Evolutionary conservation across 2,888 invertebrate genomes (phyloP).

Genomic region (Anagyrus pseudococci): DNA sequence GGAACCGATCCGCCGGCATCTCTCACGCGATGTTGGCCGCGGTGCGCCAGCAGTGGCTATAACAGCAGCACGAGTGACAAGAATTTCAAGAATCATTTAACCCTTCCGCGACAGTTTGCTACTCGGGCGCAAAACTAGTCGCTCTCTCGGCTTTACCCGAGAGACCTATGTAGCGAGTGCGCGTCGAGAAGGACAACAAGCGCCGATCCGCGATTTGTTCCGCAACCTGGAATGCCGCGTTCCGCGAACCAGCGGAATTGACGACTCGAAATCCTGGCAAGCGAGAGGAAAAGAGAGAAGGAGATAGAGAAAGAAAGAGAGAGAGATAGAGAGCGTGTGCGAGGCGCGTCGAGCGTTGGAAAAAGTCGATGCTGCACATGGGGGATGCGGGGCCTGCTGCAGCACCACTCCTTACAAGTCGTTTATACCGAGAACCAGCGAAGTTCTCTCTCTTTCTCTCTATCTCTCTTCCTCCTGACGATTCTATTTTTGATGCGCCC

Average conservation of each 20-base stretch:
- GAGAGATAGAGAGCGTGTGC: too few species aligned
- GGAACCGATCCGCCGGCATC: slow-evolving; percentile 29
- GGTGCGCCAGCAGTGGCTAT: neutral
- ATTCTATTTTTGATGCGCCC: slow-evolving; percentile 28
- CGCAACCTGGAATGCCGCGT: slow-evolving; percentile 20
- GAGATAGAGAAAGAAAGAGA: too few species aligned
- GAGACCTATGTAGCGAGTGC: slow-evolving; percentile 3
- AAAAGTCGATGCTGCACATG: slow-evolving; percentile 6
- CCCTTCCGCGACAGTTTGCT: slow-evolving; percentile 17
- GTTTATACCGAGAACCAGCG: slow-evolving; percentile 26
- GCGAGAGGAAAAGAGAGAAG: slow-evolving; percentile 2
- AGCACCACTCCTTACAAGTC: slow-evolving; percentile 20
- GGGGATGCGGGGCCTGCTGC: neutral
- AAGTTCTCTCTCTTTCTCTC: neutral
- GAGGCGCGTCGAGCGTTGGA: neutral
- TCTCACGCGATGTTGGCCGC: slow-evolving; percentile 41
- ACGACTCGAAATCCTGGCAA: slow-evolving; percentile 26
- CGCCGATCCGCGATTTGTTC: slow-evolving; percentile 28
- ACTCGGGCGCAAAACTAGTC: slow-evolving; percentile 12
- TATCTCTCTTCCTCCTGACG: slow-evolving; percentile 1
- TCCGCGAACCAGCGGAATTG: slow-evolving; percentile 24
- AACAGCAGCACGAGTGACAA: slow-evolving; percentile 37
- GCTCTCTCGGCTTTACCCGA: neutral
- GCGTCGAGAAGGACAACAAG: neutral
- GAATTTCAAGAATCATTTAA: slow-evolving; percentile 46